Base-by-base conservation (phyloP, 2,888 invertebrate species). In the Meghimatium bilineatum region DNA sequence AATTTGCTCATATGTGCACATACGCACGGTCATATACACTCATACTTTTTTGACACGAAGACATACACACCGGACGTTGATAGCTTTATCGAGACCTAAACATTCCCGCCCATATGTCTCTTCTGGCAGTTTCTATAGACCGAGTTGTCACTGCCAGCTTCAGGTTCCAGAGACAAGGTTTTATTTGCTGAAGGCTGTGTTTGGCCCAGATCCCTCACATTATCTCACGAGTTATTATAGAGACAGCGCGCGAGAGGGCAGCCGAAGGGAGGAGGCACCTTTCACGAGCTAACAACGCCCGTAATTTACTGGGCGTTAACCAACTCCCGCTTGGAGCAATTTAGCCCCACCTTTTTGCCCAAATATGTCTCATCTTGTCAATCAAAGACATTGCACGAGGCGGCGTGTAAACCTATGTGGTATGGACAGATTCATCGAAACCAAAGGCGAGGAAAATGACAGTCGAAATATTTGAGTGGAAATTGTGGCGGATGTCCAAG, bases 231-330 rank as follows among this genome's bases (percentile, higher is more conserved):
- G 67, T 5, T 26, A 20, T 14, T 20, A 29, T 34, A 67, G 67
- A 67, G 67, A 14, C 67, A 67, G 67, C 17, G 67, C 49, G 17
- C 29, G 72, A 38, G 44, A 72, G 49, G 72, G 44, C 44, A 44
- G 44, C n/a, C 72, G 29, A 3, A 26, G n/a, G 72, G 72, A n/a
- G 72, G 49, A 72, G 72, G 72, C 49, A n/a, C 72, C 49, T 72
- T 12, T 72, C 36, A 34, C 72, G 8, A 29, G n/a, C 72, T 29
- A 20, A 72, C n/a, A 72, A 44, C 72, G 72, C 44, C 72, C 49
- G 72, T 72, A 72, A 72, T 44, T 72, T 72, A 67, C 44, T 72
- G 72, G 72, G 72, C 72, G 72, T 38, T 72, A 49, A 44, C 72
- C 29, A 49, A n/a, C n/a, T 8, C 26, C n/a, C 5, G 44, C 26